A percentile compares a stretch with the other conserved stretches of the same genome.
These are phyloP conservation scores for Formica aserva DNA, from an alignment of 2,888 invertebrate genomes.

Conservation along the genomic window DNA sequence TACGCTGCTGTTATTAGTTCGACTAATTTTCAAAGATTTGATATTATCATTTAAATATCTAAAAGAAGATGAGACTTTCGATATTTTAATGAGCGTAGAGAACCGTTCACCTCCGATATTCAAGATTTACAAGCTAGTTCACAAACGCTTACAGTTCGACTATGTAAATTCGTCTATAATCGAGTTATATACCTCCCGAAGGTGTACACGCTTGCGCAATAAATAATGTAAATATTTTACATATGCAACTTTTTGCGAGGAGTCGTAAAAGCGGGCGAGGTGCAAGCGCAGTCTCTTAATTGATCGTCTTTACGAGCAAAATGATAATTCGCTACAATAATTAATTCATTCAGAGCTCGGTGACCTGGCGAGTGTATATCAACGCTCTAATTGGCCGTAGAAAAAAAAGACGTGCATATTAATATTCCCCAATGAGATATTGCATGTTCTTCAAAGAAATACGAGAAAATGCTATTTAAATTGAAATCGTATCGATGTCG, in stretches of 20 bases:
- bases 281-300: conserved; percentile 36
- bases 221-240: conserved; percentile 33
- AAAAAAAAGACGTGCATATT: conserved; percentile 14
- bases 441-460: neutral
- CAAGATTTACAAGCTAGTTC: conserved; percentile 33
- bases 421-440: conserved; percentile 26
- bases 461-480: conserved; percentile 7
- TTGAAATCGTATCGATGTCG: neutral
- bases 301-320: conserved; percentile 48
- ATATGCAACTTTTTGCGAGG: conserved; percentile 42
- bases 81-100: conserved; percentile 32
- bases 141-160: conserved; percentile 4
- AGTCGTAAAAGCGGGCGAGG: conserved; percentile 44
- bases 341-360: conserved; percentile 41
- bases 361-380: conserved; percentile 37
- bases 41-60: neutral
- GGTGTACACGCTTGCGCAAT: conserved; percentile 22
- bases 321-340: conserved; percentile 46
- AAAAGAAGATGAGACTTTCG: neutral
- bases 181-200: conserved; percentile 36
- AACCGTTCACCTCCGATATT: conserved; percentile 16
- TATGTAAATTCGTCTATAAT: conserved; percentile 45
- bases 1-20: conserved; percentile 3
- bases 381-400: conserved; percentile 29
- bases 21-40: conserved; percentile 13